A percentile compares a stretch with the other conserved stretches of the same genome.
Evolutionary conservation across 2,888 invertebrate genomes (phyloP).

Genomic region (Rotaria socialis): DNA sequence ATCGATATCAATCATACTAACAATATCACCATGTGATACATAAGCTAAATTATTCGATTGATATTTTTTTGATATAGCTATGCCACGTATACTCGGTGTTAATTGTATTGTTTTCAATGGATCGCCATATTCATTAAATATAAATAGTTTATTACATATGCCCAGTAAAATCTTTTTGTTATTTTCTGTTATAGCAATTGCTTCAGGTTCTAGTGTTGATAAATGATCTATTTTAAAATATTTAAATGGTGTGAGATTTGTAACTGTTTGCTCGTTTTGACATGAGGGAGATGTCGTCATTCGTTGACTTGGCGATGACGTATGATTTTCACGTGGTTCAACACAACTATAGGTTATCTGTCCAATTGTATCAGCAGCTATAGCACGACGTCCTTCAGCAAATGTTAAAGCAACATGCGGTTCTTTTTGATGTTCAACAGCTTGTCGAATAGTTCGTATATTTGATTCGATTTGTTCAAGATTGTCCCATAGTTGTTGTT

Average conservation of each 20-base stretch:
- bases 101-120: not conserved
- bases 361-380: not conserved
- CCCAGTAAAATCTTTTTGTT: constrained; percentile 28
- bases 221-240: constrained; percentile 6
- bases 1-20: not conserved
- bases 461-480: constrained; percentile 18
- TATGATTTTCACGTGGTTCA: not conserved
- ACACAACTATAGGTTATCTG: not conserved
- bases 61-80: constrained; percentile 11
- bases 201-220: constrained; percentile 8
- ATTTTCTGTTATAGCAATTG: constrained; percentile 33
- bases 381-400: constrained; percentile 7
- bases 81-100: constrained; percentile 6
- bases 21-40: constrained; percentile 27
- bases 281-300: not conserved
- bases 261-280: not conserved
- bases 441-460: not conserved
- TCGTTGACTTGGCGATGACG: not conserved
- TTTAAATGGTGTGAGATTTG: not conserved
- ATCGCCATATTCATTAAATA: constrained; percentile 35
- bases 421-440: constrained; percentile 27
- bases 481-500: constrained; percentile 21
- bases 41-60: not conserved
- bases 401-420: not conserved
- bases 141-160: constrained; percentile 33